These are phyloP conservation scores for Pseudomyrmex gracilis DNA, from an alignment of 1,140 invertebrate genomes.

Conservation along the genomic window DNA sequence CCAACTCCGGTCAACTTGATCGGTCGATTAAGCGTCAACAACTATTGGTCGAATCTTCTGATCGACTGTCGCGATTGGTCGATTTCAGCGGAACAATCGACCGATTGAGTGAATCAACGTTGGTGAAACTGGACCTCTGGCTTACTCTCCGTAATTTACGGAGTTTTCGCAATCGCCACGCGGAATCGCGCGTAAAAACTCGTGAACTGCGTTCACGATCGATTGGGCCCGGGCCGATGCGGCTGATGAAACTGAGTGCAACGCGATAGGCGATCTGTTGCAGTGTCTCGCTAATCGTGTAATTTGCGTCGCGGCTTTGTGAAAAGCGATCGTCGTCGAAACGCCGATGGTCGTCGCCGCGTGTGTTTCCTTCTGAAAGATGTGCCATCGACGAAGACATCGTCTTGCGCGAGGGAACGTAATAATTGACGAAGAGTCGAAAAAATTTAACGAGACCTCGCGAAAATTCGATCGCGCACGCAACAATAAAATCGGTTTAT, in stretches of 20 bases:
- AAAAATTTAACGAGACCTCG: background rate
- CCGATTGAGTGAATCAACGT: no score
- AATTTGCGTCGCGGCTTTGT: background rate
- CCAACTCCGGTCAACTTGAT: no score
- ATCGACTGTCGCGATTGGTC: no score
- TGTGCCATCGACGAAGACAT: conserved; percentile 39
- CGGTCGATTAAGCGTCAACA: no score
- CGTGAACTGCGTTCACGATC: conserved; percentile 33
- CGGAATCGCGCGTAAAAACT: conserved; percentile 53
- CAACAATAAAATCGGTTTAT: conserved; percentile 38
- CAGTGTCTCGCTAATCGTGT: conserved; percentile 44
- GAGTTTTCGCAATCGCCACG: conserved; percentile 48
- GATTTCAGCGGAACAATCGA: no score
- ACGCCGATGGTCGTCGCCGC: background rate
- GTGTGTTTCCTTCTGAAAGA: conserved; percentile 44
- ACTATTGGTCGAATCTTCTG: no score
- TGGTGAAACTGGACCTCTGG: background rate
- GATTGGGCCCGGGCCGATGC: background rate
- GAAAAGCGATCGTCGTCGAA: conserved; percentile 9
- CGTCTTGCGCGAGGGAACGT: conserved; percentile 4
- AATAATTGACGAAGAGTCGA: background rate
- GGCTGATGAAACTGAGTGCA: conserved; percentile 16
- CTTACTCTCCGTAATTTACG: conserved; percentile 35
- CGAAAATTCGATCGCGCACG: conserved; percentile 15
- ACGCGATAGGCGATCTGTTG: conserved; percentile 52